Percentiles rank a stretch among this genome's conserved stretches.
These are phyloP conservation scores for Ethmia dodecea DNA, from an alignment of 2,888 invertebrate species.

Conservation along the genomic window DNA sequence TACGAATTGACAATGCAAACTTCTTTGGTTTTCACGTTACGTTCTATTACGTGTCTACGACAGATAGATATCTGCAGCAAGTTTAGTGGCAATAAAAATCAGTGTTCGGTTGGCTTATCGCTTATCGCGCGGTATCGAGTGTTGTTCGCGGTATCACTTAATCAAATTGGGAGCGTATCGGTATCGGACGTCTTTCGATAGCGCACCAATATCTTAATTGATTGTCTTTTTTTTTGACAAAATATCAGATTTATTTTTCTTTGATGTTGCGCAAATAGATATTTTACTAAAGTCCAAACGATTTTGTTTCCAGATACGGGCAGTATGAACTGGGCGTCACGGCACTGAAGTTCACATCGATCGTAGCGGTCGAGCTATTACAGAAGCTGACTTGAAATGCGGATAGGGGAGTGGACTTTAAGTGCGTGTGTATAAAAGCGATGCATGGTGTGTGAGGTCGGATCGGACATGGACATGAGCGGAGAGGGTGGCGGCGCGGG, in stretches of 20 bases:
- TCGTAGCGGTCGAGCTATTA: conserved; percentile 33
- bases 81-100: conserved; percentile 71
- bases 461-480: conserved; percentile 73
- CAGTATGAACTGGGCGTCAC: conserved; percentile 40
- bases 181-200: conserved; percentile 66
- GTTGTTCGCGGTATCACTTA: conserved; percentile 67
- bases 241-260: conserved; percentile 41
- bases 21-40: conserved; percentile 7
- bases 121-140: conserved; percentile 67
- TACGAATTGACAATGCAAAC: no score
- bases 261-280: conserved; percentile 41
- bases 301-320: conserved; percentile 48
- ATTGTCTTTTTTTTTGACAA: conserved; percentile 65
- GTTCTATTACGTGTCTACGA: conserved; percentile 16
- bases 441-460: conserved; percentile 76
- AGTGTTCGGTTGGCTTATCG: conserved; percentile 61
- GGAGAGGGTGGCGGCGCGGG: conserved; percentile 63
- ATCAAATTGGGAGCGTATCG: conserved; percentile 74
- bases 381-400: conserved; percentile 50
- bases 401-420: conserved; percentile 64
- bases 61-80: conserved; percentile 46
- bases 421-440: conserved; percentile 69
- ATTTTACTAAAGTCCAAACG: conserved; percentile 1
- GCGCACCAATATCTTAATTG: conserved; percentile 70
- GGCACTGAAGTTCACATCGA: conserved; percentile 41